Percentiles rank a stretch among this genome's conserved stretches.
Conservation (phyloP, 2,888 invertebrate species). For the Belgica antarctica region DNA sequence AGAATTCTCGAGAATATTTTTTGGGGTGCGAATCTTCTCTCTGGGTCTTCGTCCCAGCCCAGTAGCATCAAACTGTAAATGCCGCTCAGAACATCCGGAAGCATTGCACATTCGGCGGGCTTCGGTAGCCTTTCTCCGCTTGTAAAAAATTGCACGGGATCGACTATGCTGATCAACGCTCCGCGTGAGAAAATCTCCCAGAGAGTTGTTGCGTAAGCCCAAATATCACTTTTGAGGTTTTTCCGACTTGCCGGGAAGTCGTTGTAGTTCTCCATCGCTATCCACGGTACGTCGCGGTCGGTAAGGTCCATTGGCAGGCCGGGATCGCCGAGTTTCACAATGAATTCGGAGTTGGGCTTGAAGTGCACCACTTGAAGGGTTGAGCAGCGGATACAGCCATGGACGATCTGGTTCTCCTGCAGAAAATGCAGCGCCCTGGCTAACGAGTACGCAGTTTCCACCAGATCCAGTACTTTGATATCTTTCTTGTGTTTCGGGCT, state of each 20-base stretch:
- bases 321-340: conserved; percentile 80
- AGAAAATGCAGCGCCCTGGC: conserved; percentile 79
- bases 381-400: conserved; percentile 80
- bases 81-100: conserved; percentile 61
- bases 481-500: conserved; percentile 53
- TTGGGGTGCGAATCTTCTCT: conserved; percentile 73
- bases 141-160: conserved; percentile 21
- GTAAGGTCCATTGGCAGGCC: conserved; percentile 66
- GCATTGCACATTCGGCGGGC: conserved; percentile 62
- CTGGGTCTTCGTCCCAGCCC: conserved; percentile 77
- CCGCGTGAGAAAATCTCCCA: conserved; percentile 91
- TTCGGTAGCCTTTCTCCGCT: conserved; percentile 57
- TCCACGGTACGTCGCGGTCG: conserved; percentile 76
- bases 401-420: conserved; percentile 77
- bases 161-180: conserved; percentile 55
- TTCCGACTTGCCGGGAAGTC: conserved; percentile 66
- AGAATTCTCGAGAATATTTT: conserved; percentile 64
- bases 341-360: conserved; percentile 60
- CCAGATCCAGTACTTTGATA: conserved; percentile 67
- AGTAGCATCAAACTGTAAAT: conserved; percentile 74
- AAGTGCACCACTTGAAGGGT: conserved; percentile 77
- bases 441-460: conserved; percentile 77
- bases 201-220: conserved; percentile 87
- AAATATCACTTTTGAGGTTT: conserved; percentile 76
- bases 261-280: conserved; percentile 78